phyloP scores from a whole-genome alignment of 1,140 invertebrate species.

The Papilio machaon region DNA sequence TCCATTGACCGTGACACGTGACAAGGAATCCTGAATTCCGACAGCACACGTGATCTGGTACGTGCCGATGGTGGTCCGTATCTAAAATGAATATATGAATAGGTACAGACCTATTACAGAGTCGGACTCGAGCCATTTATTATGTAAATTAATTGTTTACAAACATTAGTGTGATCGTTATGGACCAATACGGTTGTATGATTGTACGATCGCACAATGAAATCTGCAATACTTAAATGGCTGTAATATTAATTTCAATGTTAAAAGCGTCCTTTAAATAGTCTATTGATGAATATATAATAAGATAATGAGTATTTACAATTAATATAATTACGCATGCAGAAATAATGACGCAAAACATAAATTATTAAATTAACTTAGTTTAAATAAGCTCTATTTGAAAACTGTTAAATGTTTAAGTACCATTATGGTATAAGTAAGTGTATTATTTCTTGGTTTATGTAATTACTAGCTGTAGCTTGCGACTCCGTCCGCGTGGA shows the following conservation, averaged over 20 bases:
- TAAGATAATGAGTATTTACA: neutral
- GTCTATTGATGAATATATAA: constrained; percentile 10
- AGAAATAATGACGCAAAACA: neutral
- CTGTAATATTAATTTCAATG: constrained; percentile 25
- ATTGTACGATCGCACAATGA: constrained; percentile 4
- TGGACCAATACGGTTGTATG: constrained; percentile 3
- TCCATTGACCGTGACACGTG: constrained; percentile 27
- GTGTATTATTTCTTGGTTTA: too few species aligned
- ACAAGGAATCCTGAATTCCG: constrained; percentile 25
- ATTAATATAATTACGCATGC: neutral
- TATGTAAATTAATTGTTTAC: constrained; percentile 31
- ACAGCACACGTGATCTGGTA: constrained; percentile 25
- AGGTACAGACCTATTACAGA: constrained; percentile 24
- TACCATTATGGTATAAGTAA: too few species aligned
- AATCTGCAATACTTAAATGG: constrained; percentile 21
- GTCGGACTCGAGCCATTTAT: constrained; percentile 15
- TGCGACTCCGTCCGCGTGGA: too few species aligned
- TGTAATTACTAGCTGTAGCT: too few species aligned
- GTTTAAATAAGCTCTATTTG: neutral
- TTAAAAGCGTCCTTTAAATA: constrained; percentile 10
- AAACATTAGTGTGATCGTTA: constrained; percentile 19
- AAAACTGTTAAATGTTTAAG: too few species aligned
- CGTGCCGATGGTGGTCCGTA: constrained; percentile 27
- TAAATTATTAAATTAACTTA: neutral
- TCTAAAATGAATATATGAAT: constrained; percentile 2